Evolutionary conservation across 2,888 invertebrate genomes (phyloP).

Genomic region (Drosophila sordidula): DNA sequence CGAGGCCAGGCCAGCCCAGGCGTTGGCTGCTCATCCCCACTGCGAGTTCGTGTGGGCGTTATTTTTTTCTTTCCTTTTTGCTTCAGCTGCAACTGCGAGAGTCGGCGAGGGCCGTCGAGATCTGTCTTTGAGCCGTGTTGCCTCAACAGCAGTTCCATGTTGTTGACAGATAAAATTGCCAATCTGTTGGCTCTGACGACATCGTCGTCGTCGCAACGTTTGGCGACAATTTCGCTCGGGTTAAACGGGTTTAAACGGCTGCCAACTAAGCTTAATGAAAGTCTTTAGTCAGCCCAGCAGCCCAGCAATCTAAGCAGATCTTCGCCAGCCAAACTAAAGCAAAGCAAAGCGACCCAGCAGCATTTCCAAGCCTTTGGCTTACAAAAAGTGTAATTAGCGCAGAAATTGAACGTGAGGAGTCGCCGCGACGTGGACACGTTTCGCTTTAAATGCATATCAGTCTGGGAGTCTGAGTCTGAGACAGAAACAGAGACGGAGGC

Average conservation of each 20-base stretch:
- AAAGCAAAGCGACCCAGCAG: slow-evolving; percentile 28
- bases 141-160: slow-evolving; percentile 68
- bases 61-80: background rate
- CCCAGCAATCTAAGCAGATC: slow-evolving; percentile 70
- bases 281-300: slow-evolving; percentile 65
- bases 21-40: slow-evolving; percentile 20
- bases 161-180: slow-evolving; percentile 81
- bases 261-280: slow-evolving; percentile 77
- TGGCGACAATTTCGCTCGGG: slow-evolving; percentile 74
- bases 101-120: slow-evolving; percentile 2
- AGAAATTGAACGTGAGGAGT: slow-evolving; percentile 77
- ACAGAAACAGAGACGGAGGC: slow-evolving; percentile 10
- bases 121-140: slow-evolving; percentile 29
- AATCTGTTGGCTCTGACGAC: slow-evolving; percentile 60
- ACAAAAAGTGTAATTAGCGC: slow-evolving; percentile 83
- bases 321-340: slow-evolving; percentile 34
- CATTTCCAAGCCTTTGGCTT: slow-evolving; percentile 58
- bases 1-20: too few species aligned
- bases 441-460: slow-evolving; percentile 80
- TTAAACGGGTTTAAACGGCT: slow-evolving; percentile 77
- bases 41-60: slow-evolving; percentile 66
- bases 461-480: slow-evolving; percentile 45
- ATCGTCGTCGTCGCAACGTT: slow-evolving; percentile 27
- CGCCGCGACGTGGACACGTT: slow-evolving; percentile 70
- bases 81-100: background rate